Evolutionary conservation across 2,888 invertebrate genomes (phyloP), one percentile per base, ranked within the genome.

Genomic region (Cephus spinipes): DNA sequence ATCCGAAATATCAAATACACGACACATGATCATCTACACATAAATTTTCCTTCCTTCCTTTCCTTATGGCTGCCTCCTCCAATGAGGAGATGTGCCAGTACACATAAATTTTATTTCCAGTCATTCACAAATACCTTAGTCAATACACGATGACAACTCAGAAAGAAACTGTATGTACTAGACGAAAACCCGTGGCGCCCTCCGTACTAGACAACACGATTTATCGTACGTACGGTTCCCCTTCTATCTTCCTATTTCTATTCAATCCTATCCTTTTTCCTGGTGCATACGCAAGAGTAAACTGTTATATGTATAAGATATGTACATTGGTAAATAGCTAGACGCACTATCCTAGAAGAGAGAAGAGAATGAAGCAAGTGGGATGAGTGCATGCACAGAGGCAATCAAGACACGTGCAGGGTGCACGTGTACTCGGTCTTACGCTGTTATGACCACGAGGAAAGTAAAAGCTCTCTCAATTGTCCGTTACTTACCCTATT

Each of bases 371-470:
- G 11, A 71, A 71, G 31, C 31, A 32, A 71, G 71, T 71, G 32
- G 6, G 71, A 9, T 31, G 31, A 71, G 71, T 32, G 71, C 32
- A 71, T 71, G 32, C 71, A 71, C 71, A 31, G 71, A 9, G 55
- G 55, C 55, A 15, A 23, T 55, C 40, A 23, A 71, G 71, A 12
- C 71, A 71, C 71, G 71, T 71, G 71, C 71, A 71, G 31, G 32
- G 71, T 71, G 71, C 71, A 71, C 71, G 71, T 71, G 71, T 71
- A 71, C 71, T 32, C 15, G 71, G 12, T 71, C 11, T 32, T 71
- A 12, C 71, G 31, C 15, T 32, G 31, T 12, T 71, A 71, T 15
- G 12, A 31, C 30, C 23, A 71, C 11, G 71, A 71, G 71, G 31
- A 71, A 71, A 71, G 71, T 71, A 71, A 71, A 71, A 71, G 71